Evolutionary conservation across 2,888 invertebrate genomes (phyloP).

Genomic region (Eupithecia tripunctaria): DNA sequence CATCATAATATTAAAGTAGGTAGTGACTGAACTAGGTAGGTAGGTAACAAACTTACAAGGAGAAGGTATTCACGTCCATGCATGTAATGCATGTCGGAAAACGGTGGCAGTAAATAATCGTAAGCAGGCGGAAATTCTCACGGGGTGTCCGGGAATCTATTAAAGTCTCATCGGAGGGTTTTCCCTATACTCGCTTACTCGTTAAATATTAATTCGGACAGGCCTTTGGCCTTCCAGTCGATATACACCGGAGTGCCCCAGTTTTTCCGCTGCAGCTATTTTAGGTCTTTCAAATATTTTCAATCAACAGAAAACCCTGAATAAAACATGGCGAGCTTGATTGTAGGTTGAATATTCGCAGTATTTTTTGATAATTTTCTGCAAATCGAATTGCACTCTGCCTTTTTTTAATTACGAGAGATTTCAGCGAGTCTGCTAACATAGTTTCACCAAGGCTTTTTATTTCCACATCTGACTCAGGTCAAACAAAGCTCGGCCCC

Average conservation of each 20-base stretch:
- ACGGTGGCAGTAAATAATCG: conserved; percentile 33
- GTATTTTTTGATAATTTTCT: conserved; percentile 32
- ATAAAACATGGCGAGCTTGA: conserved; percentile 28
- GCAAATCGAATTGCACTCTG: conserved; percentile 34
- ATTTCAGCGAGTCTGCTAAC: conserved; percentile 49
- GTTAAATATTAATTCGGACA: conserved; percentile 69
- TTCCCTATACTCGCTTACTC: conserved; percentile 53
- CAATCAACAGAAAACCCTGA: conserved; percentile 28
- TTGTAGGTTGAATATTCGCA: conserved; percentile 21
- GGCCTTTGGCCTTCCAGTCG: conserved; percentile 31
- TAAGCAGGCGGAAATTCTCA: conserved; percentile 66
- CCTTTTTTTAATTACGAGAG: conserved; percentile 33
- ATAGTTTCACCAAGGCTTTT: conserved; percentile 55
- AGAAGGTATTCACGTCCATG: conserved; percentile 8
- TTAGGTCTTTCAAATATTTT: conserved; percentile 29
- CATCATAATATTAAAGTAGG: no score
- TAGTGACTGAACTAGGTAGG: background rate
- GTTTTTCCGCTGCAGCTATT: conserved; percentile 32
- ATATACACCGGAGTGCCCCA: conserved; percentile 31
- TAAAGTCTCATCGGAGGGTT: conserved; percentile 62
- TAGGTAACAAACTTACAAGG: background rate
- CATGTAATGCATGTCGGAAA: conserved; percentile 26
- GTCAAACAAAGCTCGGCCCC: conserved; percentile 54
- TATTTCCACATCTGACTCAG: conserved; percentile 59
- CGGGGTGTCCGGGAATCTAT: conserved; percentile 58